A percentile compares a stretch with the other conserved stretches of the same genome.
These are phyloP conservation scores for Papilio elwesi DNA, from an alignment of 2,888 invertebrate species.

Conservation along the genomic window DNA sequence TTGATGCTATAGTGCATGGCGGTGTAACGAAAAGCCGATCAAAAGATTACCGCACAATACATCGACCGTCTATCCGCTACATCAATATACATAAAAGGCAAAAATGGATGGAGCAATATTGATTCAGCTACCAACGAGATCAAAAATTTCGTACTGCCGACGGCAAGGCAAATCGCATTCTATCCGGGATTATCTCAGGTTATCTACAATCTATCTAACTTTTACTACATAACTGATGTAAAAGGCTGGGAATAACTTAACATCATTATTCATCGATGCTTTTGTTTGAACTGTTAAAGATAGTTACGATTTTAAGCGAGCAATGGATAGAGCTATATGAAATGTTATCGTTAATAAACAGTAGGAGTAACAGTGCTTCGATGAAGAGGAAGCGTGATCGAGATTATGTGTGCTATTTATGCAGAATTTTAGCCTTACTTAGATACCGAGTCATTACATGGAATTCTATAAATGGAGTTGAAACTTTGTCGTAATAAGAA, in stretches of 20 bases:
- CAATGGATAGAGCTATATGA: conserved; percentile 45
- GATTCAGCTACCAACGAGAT: conserved; percentile 55
- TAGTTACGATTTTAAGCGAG: conserved; percentile 27
- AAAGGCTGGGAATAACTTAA: conserved; percentile 38
- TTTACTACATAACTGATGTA: conserved; percentile 29
- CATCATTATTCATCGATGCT: conserved; percentile 48
- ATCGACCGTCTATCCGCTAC: conserved; percentile 26
- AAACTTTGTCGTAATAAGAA: no score
- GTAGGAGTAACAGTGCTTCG: conserved; percentile 38
- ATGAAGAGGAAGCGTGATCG: conserved; percentile 66
- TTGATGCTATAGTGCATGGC: background rate
- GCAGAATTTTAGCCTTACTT: conserved; percentile 62
- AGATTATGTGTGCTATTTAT: conserved; percentile 73
- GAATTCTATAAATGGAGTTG: conserved; percentile 50
- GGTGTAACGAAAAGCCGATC: conserved; percentile 24
- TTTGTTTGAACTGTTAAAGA: background rate
- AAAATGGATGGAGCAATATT: conserved; percentile 53
- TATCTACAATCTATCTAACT: conserved; percentile 65
- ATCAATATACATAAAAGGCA: conserved; percentile 43
- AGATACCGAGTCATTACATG: conserved; percentile 54
- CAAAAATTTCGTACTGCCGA: conserved; percentile 63
- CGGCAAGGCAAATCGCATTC: conserved; percentile 72
- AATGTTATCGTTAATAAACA: conserved; percentile 21
- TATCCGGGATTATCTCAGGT: conserved; percentile 77
- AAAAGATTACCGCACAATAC: conserved; percentile 33